Base-by-base conservation (phyloP, 2,888 invertebrate species). In the Drosophila borealis region DNA sequence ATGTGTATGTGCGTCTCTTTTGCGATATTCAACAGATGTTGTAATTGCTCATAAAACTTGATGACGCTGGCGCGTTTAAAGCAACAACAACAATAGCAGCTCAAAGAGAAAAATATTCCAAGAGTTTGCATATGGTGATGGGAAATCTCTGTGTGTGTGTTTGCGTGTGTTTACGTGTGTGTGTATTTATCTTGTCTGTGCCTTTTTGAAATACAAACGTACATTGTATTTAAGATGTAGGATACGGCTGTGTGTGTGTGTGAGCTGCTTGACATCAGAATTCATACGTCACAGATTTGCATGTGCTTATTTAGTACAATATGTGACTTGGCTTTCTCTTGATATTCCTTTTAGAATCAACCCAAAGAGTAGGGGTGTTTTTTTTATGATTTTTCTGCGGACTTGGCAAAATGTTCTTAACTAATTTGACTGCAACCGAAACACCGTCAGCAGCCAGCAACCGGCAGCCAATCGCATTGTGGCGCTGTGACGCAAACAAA, bases 11-110 rank as follows among this genome's bases (percentile, higher is more conserved):
- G 56, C 34, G 65, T 70, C 68, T 77, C 64, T 59, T 73, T 48
- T 69, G 81, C 86, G 81, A 83, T 90, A 89, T 89, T 87, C 88
- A 90, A 84, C 87, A 87, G 90, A 87, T 87, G 87, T 90, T 90
- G 89, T 87, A 87, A 87, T 90, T 90, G 87, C 90, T 87, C 90
- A 89, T 90, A 87, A 90, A 90, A 87, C 70, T 81, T 84, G 90
- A 87, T 84, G 90, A 90, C 83, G 89, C 87, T 86, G 80, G 70
- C 78, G 80, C 73, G 64, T 88, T 85, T 78, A 71, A 73, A 51
- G 51, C 68, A 67, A 39, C 67, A 74, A 33, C 70, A 50, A 65
- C 50, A 76, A 61, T 50, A 48, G 54, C 67, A 63, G 59, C 79
- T 59, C 70, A 74, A 61, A 79, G 80, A 79, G 75, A 79, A 59